Conservation (phyloP, 2,888 invertebrate genomes). For the Holacanthella duospinosa region DNA sequence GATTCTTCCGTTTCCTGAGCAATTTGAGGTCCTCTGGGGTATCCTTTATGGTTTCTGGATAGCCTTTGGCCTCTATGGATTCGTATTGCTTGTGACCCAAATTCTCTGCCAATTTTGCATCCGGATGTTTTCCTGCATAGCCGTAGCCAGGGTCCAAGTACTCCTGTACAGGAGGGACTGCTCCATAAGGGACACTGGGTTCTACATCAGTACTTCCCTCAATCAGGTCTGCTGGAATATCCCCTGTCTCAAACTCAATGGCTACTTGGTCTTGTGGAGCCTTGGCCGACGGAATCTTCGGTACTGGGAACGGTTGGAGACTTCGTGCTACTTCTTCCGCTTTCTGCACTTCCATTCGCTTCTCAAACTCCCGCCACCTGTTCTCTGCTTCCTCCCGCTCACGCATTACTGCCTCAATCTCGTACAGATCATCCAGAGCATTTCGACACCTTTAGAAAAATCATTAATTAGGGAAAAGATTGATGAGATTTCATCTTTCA, state of each 20-base stretch:
- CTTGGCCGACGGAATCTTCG: conserved; percentile 11
- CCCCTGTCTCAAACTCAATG: conserved; percentile 31
- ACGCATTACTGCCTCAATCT: conserved; percentile 23
- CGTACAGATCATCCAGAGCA: conserved; percentile 29
- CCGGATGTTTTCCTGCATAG: conserved; percentile 32
- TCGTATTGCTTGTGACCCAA: conserved; percentile 36
- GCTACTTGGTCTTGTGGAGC: conserved; percentile 22
- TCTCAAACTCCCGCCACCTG: conserved; percentile 14
- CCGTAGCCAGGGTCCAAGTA: conserved; percentile 27
- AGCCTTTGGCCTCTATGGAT: conserved; percentile 28
- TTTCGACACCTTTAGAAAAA: conserved; percentile 27
- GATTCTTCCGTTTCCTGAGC: conserved; percentile 14
- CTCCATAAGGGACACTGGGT: conserved; percentile 20
- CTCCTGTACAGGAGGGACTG: conserved; percentile 31
- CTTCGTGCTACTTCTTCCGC: background rate
- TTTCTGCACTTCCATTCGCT: background rate
- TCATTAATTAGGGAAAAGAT: background rate
- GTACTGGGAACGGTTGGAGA: conserved; percentile 22
- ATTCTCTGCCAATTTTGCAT: conserved; percentile 34
- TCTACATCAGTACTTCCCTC: conserved; percentile 9
- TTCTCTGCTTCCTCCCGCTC: conserved; percentile 24
- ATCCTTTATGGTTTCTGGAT: conserved; percentile 27
- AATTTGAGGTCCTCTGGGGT: conserved; percentile 17
- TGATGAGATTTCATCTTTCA: too few species aligned
- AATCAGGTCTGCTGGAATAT: background rate